These are phyloP conservation scores for Achroia grisella DNA, from an alignment of 1,140 invertebrate species.

Conservation along the genomic window DNA sequence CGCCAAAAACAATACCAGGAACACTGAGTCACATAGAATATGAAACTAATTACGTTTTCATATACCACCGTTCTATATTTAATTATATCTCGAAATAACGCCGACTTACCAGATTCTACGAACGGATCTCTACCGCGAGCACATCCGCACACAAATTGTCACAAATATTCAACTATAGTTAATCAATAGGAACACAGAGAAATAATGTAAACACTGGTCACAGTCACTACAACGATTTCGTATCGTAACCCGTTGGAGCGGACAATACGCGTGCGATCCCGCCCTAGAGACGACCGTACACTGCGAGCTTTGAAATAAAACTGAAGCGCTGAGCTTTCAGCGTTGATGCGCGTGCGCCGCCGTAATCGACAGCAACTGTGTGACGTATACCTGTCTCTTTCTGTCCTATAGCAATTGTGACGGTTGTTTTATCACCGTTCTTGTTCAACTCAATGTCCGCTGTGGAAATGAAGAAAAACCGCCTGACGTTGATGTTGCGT, in stretches of 20 bases:
- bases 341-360: slow-evolving; percentile 45
- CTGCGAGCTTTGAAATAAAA: slow-evolving; percentile 38
- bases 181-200: slow-evolving; percentile 18
- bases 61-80: slow-evolving; percentile 61
- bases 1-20: slow-evolving; percentile 32
- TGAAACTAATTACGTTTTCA: slow-evolving; percentile 64
- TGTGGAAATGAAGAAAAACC: slow-evolving; percentile 61
- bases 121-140: slow-evolving; percentile 34
- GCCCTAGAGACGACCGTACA: slow-evolving; percentile 22
- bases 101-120: slow-evolving; percentile 51
- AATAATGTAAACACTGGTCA: slow-evolving; percentile 31
- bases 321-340: slow-evolving; percentile 65
- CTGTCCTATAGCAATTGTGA: slow-evolving; percentile 10
- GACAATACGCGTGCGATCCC: slow-evolving; percentile 23
- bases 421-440: slow-evolving; percentile 35
- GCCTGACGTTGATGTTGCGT: slow-evolving; percentile 39
- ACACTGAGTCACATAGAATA: slow-evolving; percentile 50
- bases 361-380: slow-evolving; percentile 7
- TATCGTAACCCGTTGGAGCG: slow-evolving; percentile 22
- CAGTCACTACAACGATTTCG: slow-evolving; percentile 32
- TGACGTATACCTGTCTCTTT: slow-evolving; percentile 28
- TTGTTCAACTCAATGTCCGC: slow-evolving; percentile 37
- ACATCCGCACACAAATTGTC: slow-evolving; percentile 26
- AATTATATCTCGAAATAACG: slow-evolving; percentile 69
- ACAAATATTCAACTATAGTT: slow-evolving; percentile 4